Evolutionary conservation across 2,888 invertebrate genomes (phyloP), one percentile per base, ranked within the genome.

Genomic region (Choreutis nemorana): DNA sequence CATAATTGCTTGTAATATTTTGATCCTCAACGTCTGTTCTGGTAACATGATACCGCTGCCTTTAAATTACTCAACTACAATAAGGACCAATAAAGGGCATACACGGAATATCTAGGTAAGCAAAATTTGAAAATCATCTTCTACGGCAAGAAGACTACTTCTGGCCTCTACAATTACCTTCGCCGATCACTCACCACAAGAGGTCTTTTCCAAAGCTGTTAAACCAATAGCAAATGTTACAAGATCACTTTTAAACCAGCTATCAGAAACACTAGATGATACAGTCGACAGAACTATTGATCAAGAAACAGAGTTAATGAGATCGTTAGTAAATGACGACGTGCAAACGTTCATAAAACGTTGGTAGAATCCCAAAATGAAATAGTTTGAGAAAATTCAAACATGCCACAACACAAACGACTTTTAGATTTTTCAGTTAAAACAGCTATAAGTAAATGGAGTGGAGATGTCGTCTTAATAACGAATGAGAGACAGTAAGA

Each of bases 161-260:
- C 46, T 46, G 54, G 47, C 45, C 36, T 62, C 71, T 70, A 55
- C 37, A 40, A 55, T 71, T 73, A 75, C 73, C 77, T 77, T 58
- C 41, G 51, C 62, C 56, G 49, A 58, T 48, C 56, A 78, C 78
- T 78, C 73, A 78, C 78, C 78, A 78, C 59, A 77, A 71, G 58
- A 70, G 71, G 63, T 78, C 78, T 73, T 78, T 77, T 64, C 78
- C 77, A 55, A 78, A 78, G 70, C 78, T 78, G 78, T 77, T 60
- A 63, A 75, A 73, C 50, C 55, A 75, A 77, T 54, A 58, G 49
- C 42, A 44, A 55, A 57, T 49, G 57, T 58, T 62, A 60, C 37
- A 48, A 40, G 31, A 34, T 34, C 26, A 33, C 36, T 31, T 22
- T 34, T 39, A 43, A 31, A 31, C 31, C 23, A 26, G 27, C 4